Base-by-base conservation (phyloP, 2,888 invertebrate genomes). In the Hydriomena furcata region DNA sequence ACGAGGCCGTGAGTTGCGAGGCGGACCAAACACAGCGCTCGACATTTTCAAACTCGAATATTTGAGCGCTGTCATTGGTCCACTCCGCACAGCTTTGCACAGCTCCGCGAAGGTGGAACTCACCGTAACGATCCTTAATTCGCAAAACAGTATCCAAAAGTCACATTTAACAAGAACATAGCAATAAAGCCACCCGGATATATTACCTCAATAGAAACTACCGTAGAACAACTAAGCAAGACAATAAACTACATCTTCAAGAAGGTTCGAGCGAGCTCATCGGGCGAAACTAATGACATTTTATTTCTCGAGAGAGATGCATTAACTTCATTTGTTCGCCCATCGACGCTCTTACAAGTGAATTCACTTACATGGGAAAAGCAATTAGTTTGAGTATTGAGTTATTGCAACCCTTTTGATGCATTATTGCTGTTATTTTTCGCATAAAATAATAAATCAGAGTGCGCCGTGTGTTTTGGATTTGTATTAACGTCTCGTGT, bases 241-340 rank as follows among this genome's bases (percentile, higher is more conserved):
- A 64, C 63, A 76, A 73, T 76, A 77, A 79, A 76, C 61, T 73
- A 71, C 71, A 68, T 71, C 71, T 70, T 68, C 69, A 66, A 74
- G 71, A 67, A 68, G 68, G 68, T 71, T 72, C 74, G 62, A 66
- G 71, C 79, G 71, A 76, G 66, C 84, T 84, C 85, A 85, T 84
- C 84, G 82, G 69, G 76, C 73, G 76, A 78, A 82, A 84, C 84
- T 88, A 88, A 89, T 84, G 84, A 84, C 84, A 82, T 87, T 86
- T 86, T 87, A 87, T 86, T 84, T 83, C 89, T 84, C 88, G 63
- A 60, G 89, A 84, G 89, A 75, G 82, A 84, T 85, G 86, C 84
- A 86, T 86, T 89, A 88, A 89, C 87, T 87, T 88, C 83, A 88
- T 88, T 89, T 86, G 82, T 81, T 80, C 79, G 79, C 82, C 76